These are phyloP conservation scores for Schizaphis graminum DNA, from an alignment of 2,888 invertebrate species.

Conservation along the genomic window DNA sequence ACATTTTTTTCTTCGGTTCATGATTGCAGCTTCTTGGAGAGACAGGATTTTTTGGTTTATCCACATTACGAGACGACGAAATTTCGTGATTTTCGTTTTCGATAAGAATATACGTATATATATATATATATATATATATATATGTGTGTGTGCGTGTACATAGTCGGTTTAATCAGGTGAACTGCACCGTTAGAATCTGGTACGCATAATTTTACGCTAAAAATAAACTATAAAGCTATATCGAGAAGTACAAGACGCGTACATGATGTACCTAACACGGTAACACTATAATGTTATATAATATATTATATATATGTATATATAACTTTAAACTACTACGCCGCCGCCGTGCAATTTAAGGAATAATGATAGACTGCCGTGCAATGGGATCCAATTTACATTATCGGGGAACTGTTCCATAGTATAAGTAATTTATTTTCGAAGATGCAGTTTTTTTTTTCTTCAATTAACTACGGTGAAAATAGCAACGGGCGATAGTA, in stretches of 20 bases:
- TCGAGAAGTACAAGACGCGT: not conserved
- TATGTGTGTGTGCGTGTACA: too few relatives aligned
- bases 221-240: not conserved
- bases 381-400: not conserved
- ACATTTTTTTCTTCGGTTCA: not conserved
- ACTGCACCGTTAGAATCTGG: conserved; percentile 22
- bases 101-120: not conserved
- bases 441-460: not conserved
- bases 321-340: not conserved
- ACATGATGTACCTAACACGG: not conserved
- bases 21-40: not conserved
- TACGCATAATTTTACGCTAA: not conserved
- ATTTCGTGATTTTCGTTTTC: not conserved
- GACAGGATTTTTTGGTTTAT: not conserved
- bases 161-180: not conserved
- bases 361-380: conserved; percentile 16
- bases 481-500: not conserved
- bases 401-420: not conserved
- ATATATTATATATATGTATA: not conserved
- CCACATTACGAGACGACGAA: not conserved
- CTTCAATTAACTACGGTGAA: not conserved
- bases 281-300: not conserved
- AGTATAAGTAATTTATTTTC: not conserved
- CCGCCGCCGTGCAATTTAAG: not conserved
- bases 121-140: too few relatives aligned